Percentiles rank a stretch among this genome's conserved stretches.
Evolutionary conservation across 2,888 invertebrate species (phyloP).

Genomic region (Cataglyphis cursor): DNA sequence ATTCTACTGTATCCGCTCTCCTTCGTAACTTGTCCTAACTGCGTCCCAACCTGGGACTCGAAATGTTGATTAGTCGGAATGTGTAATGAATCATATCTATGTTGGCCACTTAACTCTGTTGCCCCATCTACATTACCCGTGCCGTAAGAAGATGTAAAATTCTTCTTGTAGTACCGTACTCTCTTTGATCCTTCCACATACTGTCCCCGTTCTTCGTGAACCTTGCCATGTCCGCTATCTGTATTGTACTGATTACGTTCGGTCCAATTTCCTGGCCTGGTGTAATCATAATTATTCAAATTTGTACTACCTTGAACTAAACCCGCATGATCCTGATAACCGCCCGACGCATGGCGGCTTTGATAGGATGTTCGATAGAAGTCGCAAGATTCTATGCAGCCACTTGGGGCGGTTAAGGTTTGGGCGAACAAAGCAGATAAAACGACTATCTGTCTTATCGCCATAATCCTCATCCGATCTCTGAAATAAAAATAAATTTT

Average conservation of each 20-base stretch:
- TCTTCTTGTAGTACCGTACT: slow-evolving; percentile 79
- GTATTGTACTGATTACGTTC: slow-evolving; percentile 80
- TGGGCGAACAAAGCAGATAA: slow-evolving; percentile 72
- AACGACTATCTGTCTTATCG: slow-evolving; percentile 65
- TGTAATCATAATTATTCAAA: slow-evolving; percentile 65
- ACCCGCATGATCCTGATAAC: slow-evolving; percentile 44
- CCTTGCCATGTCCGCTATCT: slow-evolving; percentile 78
- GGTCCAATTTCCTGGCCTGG: slow-evolving; percentile 81
- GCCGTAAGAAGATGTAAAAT: slow-evolving; percentile 79
- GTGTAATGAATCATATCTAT: slow-evolving; percentile 21
- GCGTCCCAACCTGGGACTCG: slow-evolving; percentile 49
- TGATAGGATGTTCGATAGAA: slow-evolving; percentile 56
- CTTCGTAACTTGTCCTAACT: slow-evolving; percentile 45
- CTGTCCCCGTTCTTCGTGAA: slow-evolving; percentile 80
- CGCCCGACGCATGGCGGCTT: slow-evolving; percentile 44
- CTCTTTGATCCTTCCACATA: slow-evolving; percentile 64
- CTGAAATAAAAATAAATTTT: slow-evolving; percentile 58
- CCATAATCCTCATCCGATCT: slow-evolving; percentile 63
- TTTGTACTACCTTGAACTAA: slow-evolving; percentile 51
- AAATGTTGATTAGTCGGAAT: slow-evolving; percentile 38
- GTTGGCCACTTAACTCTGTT: slow-evolving; percentile 25
- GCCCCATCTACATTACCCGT: slow-evolving; percentile 50
- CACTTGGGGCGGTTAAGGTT: slow-evolving; percentile 73
- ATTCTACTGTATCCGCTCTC: slow-evolving; percentile 58
- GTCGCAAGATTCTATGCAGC: slow-evolving; percentile 74